Conservation (phyloP, 2,888 invertebrate species). For the Nephrocerus scutellatus region DNA sequence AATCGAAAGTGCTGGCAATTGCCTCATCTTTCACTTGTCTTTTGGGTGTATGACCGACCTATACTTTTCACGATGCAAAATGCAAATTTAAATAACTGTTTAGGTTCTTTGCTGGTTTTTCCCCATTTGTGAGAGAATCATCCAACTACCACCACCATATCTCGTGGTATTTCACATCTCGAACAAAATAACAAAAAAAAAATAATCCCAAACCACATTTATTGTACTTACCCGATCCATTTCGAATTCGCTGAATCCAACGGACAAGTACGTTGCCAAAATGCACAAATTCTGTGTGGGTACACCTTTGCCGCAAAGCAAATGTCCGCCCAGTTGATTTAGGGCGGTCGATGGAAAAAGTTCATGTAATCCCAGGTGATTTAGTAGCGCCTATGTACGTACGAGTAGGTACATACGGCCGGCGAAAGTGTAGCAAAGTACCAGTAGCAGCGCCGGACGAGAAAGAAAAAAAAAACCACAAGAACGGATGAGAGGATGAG, state of each 20-base stretch:
- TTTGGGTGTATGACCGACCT: too few relatives aligned
- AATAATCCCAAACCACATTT: background rate
- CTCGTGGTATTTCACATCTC: too few relatives aligned
- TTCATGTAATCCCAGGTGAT: constrained; percentile 41
- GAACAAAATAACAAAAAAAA: background rate
- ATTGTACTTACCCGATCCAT: constrained; percentile 42
- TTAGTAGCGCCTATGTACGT: constrained; percentile 34
- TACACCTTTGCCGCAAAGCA: constrained; percentile 34
- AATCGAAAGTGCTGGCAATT: too few relatives aligned
- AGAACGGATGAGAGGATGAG: constrained; percentile 11
- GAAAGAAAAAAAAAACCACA: constrained; percentile 10
- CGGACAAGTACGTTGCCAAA: constrained; percentile 37
- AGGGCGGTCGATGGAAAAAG: constrained; percentile 38
- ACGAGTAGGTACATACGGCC: background rate
- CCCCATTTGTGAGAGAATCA: too few relatives aligned
- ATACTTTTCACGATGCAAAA: too few relatives aligned
- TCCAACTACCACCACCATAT: too few relatives aligned
- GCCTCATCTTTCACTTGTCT: too few relatives aligned
- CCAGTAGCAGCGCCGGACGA: background rate
- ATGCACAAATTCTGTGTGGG: constrained; percentile 38
- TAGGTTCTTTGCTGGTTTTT: too few relatives aligned
- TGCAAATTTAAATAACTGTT: constrained; percentile 11
- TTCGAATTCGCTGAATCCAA: constrained; percentile 43
- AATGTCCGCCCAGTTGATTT: constrained; percentile 40
- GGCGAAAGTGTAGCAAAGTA: constrained; percentile 8